phyloP scores from a whole-genome alignment of 2,888 invertebrate species.

The Idaea aversata region DNA sequence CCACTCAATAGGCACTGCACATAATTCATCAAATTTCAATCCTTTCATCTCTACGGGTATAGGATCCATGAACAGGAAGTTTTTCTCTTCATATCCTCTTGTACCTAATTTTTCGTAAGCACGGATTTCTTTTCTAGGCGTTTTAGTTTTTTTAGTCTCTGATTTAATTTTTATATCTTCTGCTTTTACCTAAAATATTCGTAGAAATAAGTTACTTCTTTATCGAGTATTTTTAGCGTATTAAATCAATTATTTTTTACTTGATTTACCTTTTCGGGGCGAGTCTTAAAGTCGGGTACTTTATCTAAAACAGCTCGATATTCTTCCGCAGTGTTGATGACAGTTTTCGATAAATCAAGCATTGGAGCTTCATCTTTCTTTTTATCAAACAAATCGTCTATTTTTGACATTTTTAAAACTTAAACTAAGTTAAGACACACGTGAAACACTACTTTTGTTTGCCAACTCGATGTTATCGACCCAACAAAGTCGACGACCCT shows the following conservation, averaged over 20 bases:
- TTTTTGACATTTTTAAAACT: constrained; percentile 53
- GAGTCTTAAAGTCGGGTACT: constrained; percentile 94
- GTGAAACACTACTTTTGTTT: constrained; percentile 27
- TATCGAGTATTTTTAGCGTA: constrained; percentile 6
- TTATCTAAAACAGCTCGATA: constrained; percentile 90
- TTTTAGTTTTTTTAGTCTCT: constrained; percentile 86
- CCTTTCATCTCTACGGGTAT: constrained; percentile 90
- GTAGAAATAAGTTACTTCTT: constrained; percentile 20
- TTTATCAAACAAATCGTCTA: constrained; percentile 91
- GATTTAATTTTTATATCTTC: constrained; percentile 88
- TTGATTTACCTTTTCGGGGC: constrained; percentile 90
- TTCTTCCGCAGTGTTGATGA: constrained; percentile 89
- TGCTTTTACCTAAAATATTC: constrained; percentile 78
- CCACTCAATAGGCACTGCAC: constrained; percentile 94
- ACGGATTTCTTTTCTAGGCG: constrained; percentile 85
- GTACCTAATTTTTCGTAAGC: constrained; percentile 82
- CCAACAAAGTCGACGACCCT: constrained; percentile 41
- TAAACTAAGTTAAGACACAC: constrained; percentile 71
- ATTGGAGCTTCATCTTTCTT: constrained; percentile 92
- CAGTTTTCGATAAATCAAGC: constrained; percentile 90
- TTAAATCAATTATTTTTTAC: constrained; percentile 62
- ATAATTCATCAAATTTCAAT: constrained; percentile 87
- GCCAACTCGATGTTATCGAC: constrained; percentile 48
- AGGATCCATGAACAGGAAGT: constrained; percentile 84
- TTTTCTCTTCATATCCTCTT: constrained; percentile 80